Evolutionary conservation across 2,888 invertebrate species (phyloP), one percentile per base, ranked within the genome.

Genomic region (Ormyrus pomaceus): DNA sequence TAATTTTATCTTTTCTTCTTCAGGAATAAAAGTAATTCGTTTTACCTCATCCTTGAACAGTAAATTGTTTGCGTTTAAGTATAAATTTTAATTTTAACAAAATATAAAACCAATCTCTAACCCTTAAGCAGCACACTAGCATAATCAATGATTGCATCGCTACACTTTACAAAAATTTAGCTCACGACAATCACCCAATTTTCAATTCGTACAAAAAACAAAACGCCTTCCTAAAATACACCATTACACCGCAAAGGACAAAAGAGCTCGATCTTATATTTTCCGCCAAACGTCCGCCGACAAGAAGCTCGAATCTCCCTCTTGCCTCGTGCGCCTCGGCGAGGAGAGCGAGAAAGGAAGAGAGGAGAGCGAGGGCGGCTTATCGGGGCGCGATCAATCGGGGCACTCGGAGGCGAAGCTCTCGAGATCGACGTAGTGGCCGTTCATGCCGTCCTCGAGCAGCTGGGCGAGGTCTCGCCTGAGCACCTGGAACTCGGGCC

Each of bases 401-500:
- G 74, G 80, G 78, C 80, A 45, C 93, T 93, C 88, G 93, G 93
- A 84, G 93, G 94, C 94, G 83, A 94, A 94, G 80, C 94, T 94
- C 87, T 94, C 94, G 83, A 95, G 89, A 86, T 95, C 95, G 58
- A 95, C 94, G 87, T 94, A 95, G 87, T 93, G 93, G 65, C 94
- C 94, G 85, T 94, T 93, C 64, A 93, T 91, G 84, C 93, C 93
- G 84, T 94, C 93, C 85, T 94, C 93, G 56, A 94, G 91, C 0
- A 94, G 90, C 61, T 93, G 93, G 53, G 93, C 94, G 50, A 94
- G 91, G 81, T 94, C 93, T 0, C 92, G 88, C 86, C 93, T 92
- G 46, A 93, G 91, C 19, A 93, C 92, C 82, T 94, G 93, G 88
- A 96, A 96, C 81, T 94, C 92, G 0, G 96, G 96, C 82, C 96